Evolutionary conservation across 2,113 vertebrate genomes (phyloP).

Genomic region (Halichoerus grypus): DNA sequence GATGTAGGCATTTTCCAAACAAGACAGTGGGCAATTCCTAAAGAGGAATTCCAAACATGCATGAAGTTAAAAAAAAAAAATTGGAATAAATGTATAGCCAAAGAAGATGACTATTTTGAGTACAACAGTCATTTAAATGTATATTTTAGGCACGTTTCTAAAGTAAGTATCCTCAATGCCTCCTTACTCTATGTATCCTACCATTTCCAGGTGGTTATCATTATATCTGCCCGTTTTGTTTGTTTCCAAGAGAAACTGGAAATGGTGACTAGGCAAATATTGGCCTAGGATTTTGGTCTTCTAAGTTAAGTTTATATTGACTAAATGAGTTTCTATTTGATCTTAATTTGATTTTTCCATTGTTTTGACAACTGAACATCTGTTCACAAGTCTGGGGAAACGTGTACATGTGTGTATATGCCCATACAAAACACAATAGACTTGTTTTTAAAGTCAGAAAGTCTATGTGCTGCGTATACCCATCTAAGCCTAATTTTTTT

Average conservation of each 20-base stretch:
- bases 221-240: not conserved
- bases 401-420: not conserved
- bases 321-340: not conserved
- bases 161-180: not conserved
- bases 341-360: constrained; percentile 1
- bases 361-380: not conserved
- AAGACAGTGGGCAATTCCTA: not conserved
- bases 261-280: not conserved
- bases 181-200: not conserved
- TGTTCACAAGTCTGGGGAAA: not conserved
- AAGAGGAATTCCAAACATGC: not conserved
- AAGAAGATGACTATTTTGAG: not conserved
- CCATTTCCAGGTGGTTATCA: not conserved
- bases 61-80: not conserved
- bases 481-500: not conserved
- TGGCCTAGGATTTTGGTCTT: not conserved
- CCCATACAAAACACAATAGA: not conserved
- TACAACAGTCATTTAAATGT: not conserved
- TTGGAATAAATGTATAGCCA: not conserved
- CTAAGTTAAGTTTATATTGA: not conserved
- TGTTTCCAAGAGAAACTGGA: not conserved
- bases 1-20: not conserved
- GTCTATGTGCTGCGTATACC: no score
- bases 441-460: not conserved
- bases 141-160: not conserved